These are phyloP conservation scores for Tachyglossus aculeatus DNA, from an alignment of 2,797 vertebrate species.

Conservation along the genomic window DNA sequence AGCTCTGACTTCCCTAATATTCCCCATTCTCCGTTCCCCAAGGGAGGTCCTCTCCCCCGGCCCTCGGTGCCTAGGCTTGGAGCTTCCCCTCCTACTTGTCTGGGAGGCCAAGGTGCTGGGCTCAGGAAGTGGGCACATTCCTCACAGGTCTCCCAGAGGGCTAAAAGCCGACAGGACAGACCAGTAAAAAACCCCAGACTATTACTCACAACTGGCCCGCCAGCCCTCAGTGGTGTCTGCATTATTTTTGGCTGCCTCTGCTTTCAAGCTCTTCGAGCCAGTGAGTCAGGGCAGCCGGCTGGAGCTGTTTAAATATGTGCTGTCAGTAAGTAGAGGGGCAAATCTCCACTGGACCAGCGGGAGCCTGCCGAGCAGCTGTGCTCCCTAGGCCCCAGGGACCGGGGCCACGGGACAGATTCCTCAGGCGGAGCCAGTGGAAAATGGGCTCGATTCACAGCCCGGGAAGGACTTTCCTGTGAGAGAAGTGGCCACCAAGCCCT, in stretches of 20 bases:
- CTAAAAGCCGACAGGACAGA: slow-evolving; percentile 31
- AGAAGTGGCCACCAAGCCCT: too few species aligned
- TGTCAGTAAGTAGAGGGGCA: slow-evolving; percentile 26
- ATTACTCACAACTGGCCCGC: slow-evolving; percentile 74
- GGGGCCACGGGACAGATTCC: too few species aligned
- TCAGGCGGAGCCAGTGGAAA: too few species aligned
- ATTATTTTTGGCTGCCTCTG: slow-evolving; percentile 80
- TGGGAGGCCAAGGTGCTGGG: slow-evolving; percentile 1
- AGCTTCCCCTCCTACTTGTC: slow-evolving; percentile 2
- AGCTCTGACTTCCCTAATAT: too few species aligned
- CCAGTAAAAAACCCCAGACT: slow-evolving; percentile 74
- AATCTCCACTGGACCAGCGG: background rate
- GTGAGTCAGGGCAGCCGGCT: slow-evolving; percentile 67
- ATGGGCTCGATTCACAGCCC: too few species aligned
- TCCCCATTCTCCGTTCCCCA: too few species aligned
- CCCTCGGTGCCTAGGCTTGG: slow-evolving; percentile 10
- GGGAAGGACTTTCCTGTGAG: too few species aligned
- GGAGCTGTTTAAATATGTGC: slow-evolving; percentile 55
- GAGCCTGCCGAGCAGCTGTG: slow-evolving; percentile 25
- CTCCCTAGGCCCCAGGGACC: too few species aligned
- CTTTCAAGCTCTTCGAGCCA: slow-evolving; percentile 59
- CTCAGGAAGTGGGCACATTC: slow-evolving; percentile 33
- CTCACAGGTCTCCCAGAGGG: slow-evolving; percentile 24
- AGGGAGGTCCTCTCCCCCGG: too few species aligned
- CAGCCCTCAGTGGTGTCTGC: slow-evolving; percentile 65